These are phyloP conservation scores for Motacilla tschutschensis DNA, from an alignment of 2,113 vertebrate species.

Conservation along the genomic window DNA sequence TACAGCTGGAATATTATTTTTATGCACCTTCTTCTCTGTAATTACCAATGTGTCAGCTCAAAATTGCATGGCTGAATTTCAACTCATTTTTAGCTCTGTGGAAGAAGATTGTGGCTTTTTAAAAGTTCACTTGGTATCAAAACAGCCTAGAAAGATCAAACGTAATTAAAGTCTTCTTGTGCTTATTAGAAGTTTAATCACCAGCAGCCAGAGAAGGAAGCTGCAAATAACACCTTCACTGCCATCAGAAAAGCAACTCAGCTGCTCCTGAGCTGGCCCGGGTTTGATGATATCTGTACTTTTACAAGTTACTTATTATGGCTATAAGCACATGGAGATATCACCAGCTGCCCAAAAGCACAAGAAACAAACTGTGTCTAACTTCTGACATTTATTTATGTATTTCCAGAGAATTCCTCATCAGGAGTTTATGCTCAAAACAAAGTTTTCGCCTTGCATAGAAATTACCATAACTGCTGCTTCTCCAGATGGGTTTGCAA, in stretches of 20 bases:
- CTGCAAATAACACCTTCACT: background rate
- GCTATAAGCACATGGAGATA: background rate
- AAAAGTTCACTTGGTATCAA: conserved; percentile 27
- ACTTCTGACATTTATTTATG: background rate
- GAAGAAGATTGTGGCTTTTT: background rate
- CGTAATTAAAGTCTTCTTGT: conserved; percentile 41
- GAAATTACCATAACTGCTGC: background rate
- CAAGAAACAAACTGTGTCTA: background rate
- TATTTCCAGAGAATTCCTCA: background rate
- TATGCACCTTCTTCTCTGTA: background rate
- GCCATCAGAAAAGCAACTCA: background rate
- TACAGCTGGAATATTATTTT: background rate
- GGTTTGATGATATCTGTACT: background rate
- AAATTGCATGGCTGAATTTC: background rate
- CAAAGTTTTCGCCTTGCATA: background rate
- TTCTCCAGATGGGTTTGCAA: background rate
- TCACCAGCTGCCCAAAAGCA: background rate
- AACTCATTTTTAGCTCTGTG: background rate
- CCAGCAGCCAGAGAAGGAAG: background rate
- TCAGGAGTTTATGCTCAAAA: background rate
- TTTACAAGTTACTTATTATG: background rate
- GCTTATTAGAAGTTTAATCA: conserved; percentile 34
- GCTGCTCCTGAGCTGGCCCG: background rate
- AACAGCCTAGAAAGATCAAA: conserved; percentile 37
- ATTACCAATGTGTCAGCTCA: conserved; percentile 9